These are phyloP conservation scores for Myotis myotis DNA, from an alignment of 2,797 vertebrate genomes.

Conservation along the genomic window DNA sequence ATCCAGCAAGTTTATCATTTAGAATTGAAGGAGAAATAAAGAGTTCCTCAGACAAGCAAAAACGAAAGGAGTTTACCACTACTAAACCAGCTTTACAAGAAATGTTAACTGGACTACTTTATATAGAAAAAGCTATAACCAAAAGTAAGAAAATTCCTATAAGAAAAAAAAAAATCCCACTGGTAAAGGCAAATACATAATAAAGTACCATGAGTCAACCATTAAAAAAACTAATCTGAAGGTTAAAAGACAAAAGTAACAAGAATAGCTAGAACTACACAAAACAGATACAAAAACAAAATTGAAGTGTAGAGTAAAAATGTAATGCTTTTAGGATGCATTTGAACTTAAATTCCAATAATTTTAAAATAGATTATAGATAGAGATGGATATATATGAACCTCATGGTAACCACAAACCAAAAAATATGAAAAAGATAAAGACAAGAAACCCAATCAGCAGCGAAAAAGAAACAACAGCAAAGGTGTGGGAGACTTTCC, in stretches of 20 bases:
- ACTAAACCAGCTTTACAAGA: background rate
- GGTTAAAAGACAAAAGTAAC: background rate
- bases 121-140: background rate
- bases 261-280: background rate
- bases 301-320: background rate
- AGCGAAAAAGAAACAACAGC: constrained; percentile 32
- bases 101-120: background rate
- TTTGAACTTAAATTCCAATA: background rate
- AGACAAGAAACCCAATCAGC: background rate
- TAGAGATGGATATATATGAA: background rate
- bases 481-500: background rate
- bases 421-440: background rate
- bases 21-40: background rate
- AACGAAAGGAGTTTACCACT: background rate
- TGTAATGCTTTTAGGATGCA: background rate
- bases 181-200: background rate
- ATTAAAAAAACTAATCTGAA: background rate
- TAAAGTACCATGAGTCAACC: background rate
- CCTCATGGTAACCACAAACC: background rate
- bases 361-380: background rate
- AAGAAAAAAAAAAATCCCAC: background rate
- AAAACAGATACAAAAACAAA: background rate
- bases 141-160: background rate
- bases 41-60: background rate
- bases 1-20: background rate